A percentile compares a stretch with the other conserved stretches of the same genome.
phyloP scores from a whole-genome alignment of 2,113 vertebrate genomes.

The Tachysurus fulvidraco region DNA sequence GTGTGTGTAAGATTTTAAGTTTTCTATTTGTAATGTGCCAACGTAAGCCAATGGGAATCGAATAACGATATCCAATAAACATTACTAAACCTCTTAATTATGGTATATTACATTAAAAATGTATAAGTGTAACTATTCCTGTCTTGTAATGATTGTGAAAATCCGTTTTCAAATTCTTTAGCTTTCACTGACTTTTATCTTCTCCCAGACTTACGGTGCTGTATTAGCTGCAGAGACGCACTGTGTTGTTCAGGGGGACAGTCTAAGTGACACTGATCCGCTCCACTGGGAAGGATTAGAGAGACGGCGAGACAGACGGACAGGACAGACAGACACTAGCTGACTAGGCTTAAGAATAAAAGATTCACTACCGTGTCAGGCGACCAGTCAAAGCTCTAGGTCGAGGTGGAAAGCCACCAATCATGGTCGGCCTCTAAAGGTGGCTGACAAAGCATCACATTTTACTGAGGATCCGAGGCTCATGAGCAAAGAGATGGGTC shows the following conservation, averaged over 20 bases:
- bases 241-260: background rate
- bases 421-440: conserved; percentile 26
- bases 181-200: background rate
- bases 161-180: background rate
- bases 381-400: conserved; percentile 27
- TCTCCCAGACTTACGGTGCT: background rate
- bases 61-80: background rate
- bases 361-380: background rate
- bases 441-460: conserved; percentile 6
- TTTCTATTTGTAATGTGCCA: background rate
- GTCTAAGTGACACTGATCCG: conserved; percentile 32
- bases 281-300: conserved; percentile 1
- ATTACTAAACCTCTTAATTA: background rate
- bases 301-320: background rate
- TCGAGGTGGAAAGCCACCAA: conserved; percentile 20
- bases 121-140: background rate
- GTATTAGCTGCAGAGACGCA: conserved; percentile 14
- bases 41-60: background rate
- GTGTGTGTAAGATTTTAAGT: too few relatives aligned
- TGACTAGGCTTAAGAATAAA: conserved; percentile 35
- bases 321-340: background rate
- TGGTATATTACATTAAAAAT: background rate
- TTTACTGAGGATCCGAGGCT: background rate
- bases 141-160: background rate
- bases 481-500: background rate